These are phyloP conservation scores for Chelidonichthys spinosus DNA, from an alignment of 2,797 vertebrate species.

Conservation along the genomic window DNA sequence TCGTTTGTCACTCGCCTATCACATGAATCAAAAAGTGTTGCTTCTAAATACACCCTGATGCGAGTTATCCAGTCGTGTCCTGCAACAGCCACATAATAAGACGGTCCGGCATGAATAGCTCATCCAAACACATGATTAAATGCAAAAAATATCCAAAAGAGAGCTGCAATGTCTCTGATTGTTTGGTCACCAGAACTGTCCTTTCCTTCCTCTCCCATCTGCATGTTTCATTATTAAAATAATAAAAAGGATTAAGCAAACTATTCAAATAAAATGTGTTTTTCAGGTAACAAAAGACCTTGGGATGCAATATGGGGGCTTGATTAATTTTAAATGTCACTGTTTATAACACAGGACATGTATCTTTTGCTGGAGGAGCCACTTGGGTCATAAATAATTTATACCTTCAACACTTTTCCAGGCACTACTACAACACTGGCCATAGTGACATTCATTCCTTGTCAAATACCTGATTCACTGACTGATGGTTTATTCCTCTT, in stretches of 20 bases:
- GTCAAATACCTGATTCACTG: not conserved
- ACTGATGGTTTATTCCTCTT: slow-evolving; percentile 3
- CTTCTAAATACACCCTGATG: not conserved
- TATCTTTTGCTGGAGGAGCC: not conserved
- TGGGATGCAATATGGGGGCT: not conserved
- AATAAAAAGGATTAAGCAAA: not conserved
- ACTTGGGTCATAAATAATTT: not conserved
- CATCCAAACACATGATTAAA: too few species aligned
- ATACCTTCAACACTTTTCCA: not conserved
- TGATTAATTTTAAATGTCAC: not conserved
- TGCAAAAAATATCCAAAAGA: not conserved
- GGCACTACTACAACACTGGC: slow-evolving; percentile 11
- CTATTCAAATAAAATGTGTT: not conserved
- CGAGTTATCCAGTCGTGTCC: not conserved
- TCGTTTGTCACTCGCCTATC: too few species aligned
- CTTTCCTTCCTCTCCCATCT: not conserved
- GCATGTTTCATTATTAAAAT: not conserved
- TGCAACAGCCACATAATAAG: too few species aligned
- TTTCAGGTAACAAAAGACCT: not conserved
- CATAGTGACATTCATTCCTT: not conserved
- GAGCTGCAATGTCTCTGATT: not conserved
- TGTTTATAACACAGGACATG: not conserved
- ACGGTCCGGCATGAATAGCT: too few species aligned
- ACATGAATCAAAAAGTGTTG: too few species aligned
- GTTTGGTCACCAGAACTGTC: not conserved